Evolutionary conservation across 1,140 invertebrate species (phyloP), one percentile per base, ranked within the genome.

Genomic region (Zaprionus ghesquierei): DNA sequence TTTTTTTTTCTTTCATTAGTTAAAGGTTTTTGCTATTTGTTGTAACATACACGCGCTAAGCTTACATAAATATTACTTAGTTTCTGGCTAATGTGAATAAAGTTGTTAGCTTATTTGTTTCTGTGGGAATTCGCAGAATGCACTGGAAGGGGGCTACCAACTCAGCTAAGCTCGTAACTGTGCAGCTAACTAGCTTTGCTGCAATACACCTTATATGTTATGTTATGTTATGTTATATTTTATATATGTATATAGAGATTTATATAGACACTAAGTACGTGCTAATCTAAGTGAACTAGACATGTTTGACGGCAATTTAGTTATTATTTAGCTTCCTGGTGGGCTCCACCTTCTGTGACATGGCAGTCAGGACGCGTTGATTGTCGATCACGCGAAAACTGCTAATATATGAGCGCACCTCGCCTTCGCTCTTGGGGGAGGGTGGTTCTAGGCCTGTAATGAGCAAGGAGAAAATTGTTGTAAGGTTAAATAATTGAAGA

Each of bases 351-450:
- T 95, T 95, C 79, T 95, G 94, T 5, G 96, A 97, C 89, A 97
- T 93, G 82, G 95, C 94, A 53, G 95, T 96, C 41, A 97, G 91
- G 29, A 95, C 93, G 73, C 95, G 92, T 92, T 97, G 96, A 93
- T 96, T 96, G 93, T 97, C 96, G 76, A 97, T 96, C 20, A 95
- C 95, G 70, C 94, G 92, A 65, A 97, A 93, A 82, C 95, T 94
- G 50, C 94, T 93, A 68, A 95, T 94, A 89, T 95, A 95, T 2
- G 94, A 93, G 61, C 94, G 93, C 9, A 95, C 93, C 87, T 95
- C 95, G 10, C 92, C 92, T 89, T 95, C 95, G 90, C 94, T 95
- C 79, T 95, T 95, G 35, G 95, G 95, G 58, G 95, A 95, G 6
- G 94, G 94, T 56, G 94, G 94, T 51, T 95, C 94, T 69, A 95